These are phyloP conservation scores for Hylomyscus alleni DNA, from an alignment of 2,797 vertebrate species.

Conservation along the genomic window DNA sequence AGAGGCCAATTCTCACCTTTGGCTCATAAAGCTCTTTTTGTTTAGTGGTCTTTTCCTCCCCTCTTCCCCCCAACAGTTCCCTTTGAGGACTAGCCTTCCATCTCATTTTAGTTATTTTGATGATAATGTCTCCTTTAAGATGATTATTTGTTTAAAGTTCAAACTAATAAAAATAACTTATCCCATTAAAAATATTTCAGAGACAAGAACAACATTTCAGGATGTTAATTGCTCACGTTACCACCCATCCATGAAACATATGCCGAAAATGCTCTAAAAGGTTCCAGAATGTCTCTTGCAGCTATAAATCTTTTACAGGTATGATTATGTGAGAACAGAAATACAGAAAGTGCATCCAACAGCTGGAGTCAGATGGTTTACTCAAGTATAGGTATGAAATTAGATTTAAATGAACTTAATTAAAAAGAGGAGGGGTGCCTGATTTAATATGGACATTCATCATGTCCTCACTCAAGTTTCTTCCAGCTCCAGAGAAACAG, in stretches of 20 bases:
- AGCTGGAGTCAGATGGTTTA: conserved; percentile 93
- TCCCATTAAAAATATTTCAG: conserved; percentile 80
- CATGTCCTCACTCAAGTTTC: conserved; percentile 88
- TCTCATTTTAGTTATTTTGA: conserved; percentile 77
- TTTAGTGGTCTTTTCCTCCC: conserved; percentile 66
- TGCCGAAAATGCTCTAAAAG: conserved; percentile 85
- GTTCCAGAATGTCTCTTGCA: conserved; percentile 90
- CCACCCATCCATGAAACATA: conserved; percentile 87
- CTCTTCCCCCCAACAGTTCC: conserved; percentile 60
- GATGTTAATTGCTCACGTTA: conserved; percentile 84
- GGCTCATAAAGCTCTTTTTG: conserved; percentile 35
- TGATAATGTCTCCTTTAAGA: conserved; percentile 78
- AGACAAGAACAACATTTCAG: conserved; percentile 77
- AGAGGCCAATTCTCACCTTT: conserved; percentile 51
- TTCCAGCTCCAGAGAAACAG: conserved; percentile 87
- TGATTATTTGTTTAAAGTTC: conserved; percentile 84
- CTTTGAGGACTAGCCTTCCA: conserved; percentile 16
- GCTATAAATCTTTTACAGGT: conserved; percentile 93
- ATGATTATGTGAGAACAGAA: conserved; percentile 89
- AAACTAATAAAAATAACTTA: conserved; percentile 83
- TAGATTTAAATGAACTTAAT: conserved; percentile 94
- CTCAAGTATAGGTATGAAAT: conserved; percentile 94
- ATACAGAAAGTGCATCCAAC: conserved; percentile 90
- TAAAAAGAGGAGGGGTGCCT: conserved; percentile 88
- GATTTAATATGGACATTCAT: conserved; percentile 91